These are phyloP conservation scores for Pemphigus obesinymphae DNA, from an alignment of 1,140 invertebrate genomes.

Conservation along the genomic window DNA sequence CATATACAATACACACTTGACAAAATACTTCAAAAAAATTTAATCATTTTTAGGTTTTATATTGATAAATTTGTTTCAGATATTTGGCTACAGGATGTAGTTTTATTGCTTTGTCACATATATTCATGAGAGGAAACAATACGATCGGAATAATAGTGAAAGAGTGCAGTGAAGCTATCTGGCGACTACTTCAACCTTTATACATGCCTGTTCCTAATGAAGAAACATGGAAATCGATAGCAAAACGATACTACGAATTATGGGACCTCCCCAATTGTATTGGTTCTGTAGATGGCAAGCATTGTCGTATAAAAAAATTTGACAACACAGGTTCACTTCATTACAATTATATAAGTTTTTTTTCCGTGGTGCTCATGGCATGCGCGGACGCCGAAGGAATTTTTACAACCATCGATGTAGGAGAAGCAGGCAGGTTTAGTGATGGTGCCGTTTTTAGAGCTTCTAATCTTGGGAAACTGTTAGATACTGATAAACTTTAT, in stretches of 20 bases:
- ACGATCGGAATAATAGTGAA: slow-evolving; percentile 10
- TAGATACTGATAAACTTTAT: background rate
- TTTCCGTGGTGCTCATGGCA: slow-evolving; percentile 49
- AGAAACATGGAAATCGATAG: slow-evolving; percentile 2
- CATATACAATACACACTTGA: too few species aligned
- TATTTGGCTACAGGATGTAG: slow-evolving; percentile 12
- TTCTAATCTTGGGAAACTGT: slow-evolving; percentile 44
- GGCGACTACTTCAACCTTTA: background rate
- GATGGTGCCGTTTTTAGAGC: slow-evolving; percentile 50
- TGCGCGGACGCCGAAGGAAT: slow-evolving; percentile 49
- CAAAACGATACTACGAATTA: slow-evolving; percentile 40
- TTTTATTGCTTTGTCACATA: background rate
- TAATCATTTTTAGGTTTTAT: too few species aligned
- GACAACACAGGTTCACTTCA: slow-evolving; percentile 34
- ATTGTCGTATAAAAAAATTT: slow-evolving; percentile 40
- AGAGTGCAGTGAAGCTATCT: background rate
- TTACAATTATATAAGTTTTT: slow-evolving; percentile 52
- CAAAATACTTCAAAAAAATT: too few species aligned
- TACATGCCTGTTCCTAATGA: slow-evolving; percentile 6
- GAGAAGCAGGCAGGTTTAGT: slow-evolving; percentile 48
- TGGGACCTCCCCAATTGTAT: slow-evolving; percentile 36
- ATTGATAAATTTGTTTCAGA: background rate
- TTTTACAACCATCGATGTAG: slow-evolving; percentile 50
- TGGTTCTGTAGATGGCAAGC: slow-evolving; percentile 24
- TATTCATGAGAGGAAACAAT: slow-evolving; percentile 4